These are phyloP conservation scores for Anas acuta DNA, from an alignment of 2,797 vertebrate species.

Conservation along the genomic window DNA sequence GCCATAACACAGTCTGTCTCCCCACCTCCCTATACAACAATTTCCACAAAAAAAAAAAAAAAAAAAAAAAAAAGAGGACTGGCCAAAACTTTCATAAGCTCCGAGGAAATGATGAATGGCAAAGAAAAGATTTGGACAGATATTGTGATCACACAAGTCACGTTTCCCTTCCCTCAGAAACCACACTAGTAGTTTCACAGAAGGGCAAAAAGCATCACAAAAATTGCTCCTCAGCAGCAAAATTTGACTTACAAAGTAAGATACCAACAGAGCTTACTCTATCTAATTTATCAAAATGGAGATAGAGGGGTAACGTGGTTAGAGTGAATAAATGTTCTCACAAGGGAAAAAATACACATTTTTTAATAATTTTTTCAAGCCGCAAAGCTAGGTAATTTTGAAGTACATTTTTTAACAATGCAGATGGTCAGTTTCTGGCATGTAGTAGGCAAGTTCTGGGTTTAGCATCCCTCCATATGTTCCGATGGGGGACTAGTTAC, in stretches of 20 bases:
- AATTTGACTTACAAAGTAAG: background rate
- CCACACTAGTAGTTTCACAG: background rate
- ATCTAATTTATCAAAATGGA: background rate
- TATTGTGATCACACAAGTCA: background rate
- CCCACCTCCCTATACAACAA: background rate
- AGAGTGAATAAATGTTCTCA: background rate
- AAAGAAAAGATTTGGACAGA: background rate
- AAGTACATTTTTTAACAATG: background rate
- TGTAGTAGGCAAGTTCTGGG: background rate
- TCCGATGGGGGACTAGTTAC: background rate
- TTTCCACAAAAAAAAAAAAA: background rate
- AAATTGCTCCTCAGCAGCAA: background rate
- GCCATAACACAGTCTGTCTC: background rate
- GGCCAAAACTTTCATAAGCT: background rate
- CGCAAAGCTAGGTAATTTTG: background rate
- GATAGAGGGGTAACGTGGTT: background rate
- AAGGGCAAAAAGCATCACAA: background rate
- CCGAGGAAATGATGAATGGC: background rate
- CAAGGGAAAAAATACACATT: background rate
- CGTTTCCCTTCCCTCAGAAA: conserved; percentile 7
- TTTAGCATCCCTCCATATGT: background rate
- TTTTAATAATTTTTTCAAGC: background rate
- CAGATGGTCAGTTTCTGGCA: background rate
- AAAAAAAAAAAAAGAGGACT: background rate
- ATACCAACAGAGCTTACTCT: background rate